Evolutionary conservation across 2,113 vertebrate species (phyloP), one percentile per base, ranked within the genome.

Genomic region (Numida meleagris): DNA sequence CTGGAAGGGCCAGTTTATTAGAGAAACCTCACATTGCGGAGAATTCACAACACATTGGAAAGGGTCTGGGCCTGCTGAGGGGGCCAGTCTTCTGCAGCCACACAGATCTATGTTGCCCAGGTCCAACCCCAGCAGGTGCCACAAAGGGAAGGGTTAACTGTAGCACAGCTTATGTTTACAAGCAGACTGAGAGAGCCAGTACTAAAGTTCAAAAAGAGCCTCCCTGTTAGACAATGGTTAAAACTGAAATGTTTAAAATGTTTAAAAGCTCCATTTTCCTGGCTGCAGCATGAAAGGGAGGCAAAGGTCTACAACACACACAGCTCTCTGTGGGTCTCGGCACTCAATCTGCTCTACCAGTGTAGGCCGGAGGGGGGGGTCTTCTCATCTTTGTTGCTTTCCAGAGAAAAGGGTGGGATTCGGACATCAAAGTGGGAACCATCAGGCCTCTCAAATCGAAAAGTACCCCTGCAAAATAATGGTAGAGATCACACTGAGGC

Each of bases 321-420:
- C 57, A 66, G 82, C 95, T 92, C 90, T 86, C 93, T 25, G 31
- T 51, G 76, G 71, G 58, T 63, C 67, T 91, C 12, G 2, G 88
- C 86, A 85, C 80, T 88, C 11, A 29, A 43, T 67, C 81, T 84
- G 88, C 79, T 90, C 98, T 98, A 98, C 98, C 98, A 99, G 81
- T 99, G 99, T 96, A 99, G 99, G 90, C 99, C 99, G 66, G 99
- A 99, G 63, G 99, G 99, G 90, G 99, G 99, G 20, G 98, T 99
- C 98, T 99, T 99, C 97, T 99, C 99, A 1, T 99, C 99, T 97
- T 99, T 99, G 98, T 99, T 99, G 98, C 99, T 99, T 97, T 99
- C 99, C 98, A 99, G 97, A 71, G 99, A 99, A 97, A 99, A 99
- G 25, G 99, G 99, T 73, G 99, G 99, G 97, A 99, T 99, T 96